Evolutionary conservation across 2,113 vertebrate genomes (phyloP).

Genomic region (Gavia stellata): DNA sequence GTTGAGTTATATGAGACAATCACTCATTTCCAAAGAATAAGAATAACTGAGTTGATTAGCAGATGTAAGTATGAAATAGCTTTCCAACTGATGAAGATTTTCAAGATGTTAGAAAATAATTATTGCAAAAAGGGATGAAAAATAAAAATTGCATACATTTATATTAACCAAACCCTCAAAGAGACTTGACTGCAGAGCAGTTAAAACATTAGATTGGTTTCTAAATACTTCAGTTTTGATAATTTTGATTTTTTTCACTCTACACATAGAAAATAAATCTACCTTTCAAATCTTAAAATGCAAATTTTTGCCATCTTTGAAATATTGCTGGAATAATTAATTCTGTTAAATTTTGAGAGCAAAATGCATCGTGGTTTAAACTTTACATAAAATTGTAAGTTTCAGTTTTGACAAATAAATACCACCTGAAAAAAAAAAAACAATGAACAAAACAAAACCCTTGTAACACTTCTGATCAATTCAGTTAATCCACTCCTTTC

Average conservation of each 20-base stretch:
- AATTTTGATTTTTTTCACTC: not conserved
- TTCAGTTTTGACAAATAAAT: not conserved
- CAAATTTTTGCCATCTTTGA: not conserved
- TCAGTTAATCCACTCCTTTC: slow-evolving; percentile 29
- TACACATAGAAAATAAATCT: not conserved
- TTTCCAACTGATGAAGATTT: not conserved
- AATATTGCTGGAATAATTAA: not conserved
- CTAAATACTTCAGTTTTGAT: not conserved
- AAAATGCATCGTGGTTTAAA: not conserved
- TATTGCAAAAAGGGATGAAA: not conserved
- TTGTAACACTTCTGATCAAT: not conserved
- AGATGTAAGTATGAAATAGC: not conserved
- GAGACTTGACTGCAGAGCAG: not conserved
- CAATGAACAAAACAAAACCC: accelerated
- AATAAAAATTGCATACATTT: not conserved
- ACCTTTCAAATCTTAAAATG: not conserved
- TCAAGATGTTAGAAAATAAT: not conserved
- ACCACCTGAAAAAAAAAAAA: not conserved
- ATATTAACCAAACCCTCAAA: not conserved
- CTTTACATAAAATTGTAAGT: not conserved
- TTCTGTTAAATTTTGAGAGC: not conserved
- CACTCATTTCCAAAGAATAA: slow-evolving; percentile 8
- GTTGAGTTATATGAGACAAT: not conserved
- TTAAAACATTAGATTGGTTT: not conserved
- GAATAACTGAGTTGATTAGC: slow-evolving; percentile 47